These are phyloP conservation scores for Herminia tarsipennalis DNA, from an alignment of 2,888 invertebrate species.

Conservation along the genomic window DNA sequence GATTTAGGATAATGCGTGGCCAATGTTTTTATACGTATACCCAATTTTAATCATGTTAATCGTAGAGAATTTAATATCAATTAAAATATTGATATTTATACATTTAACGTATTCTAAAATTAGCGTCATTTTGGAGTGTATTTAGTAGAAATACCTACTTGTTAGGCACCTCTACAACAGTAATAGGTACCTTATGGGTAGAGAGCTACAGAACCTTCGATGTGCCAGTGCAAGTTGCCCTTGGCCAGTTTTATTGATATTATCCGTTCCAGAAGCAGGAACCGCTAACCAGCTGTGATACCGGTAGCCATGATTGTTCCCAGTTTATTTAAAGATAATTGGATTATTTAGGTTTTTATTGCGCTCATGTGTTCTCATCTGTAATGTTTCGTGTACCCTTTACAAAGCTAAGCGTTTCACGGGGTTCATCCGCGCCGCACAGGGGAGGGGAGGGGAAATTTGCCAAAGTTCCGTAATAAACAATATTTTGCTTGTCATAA, in stretches of 20 bases:
- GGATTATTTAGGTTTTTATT: background rate
- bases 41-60: background rate
- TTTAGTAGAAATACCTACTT: too few species aligned
- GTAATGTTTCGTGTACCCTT: constrained; percentile 32
- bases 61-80: too few species aligned
- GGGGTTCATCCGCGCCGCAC: constrained; percentile 26
- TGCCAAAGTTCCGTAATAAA: constrained; percentile 56
- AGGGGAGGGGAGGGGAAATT: constrained; percentile 18
- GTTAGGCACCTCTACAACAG: too few species aligned
- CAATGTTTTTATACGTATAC: constrained; percentile 20
- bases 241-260: too few species aligned
- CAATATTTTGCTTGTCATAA: constrained; percentile 62
- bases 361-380: constrained; percentile 17
- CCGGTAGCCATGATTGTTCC: background rate
- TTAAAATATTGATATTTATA: too few species aligned
- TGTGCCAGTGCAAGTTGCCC: too few species aligned
- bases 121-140: too few species aligned
- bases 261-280: too few species aligned
- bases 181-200: too few species aligned
- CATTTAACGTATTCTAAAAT: too few species aligned
- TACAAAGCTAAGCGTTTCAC: constrained; percentile 41
- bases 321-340: background rate
- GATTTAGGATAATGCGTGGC: constrained; percentile 36
- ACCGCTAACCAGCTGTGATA: too few species aligned
- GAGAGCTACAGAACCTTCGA: too few species aligned